Base-by-base conservation (phyloP, 2,888 invertebrate genomes). In the Ochlodes sylvanus region DNA sequence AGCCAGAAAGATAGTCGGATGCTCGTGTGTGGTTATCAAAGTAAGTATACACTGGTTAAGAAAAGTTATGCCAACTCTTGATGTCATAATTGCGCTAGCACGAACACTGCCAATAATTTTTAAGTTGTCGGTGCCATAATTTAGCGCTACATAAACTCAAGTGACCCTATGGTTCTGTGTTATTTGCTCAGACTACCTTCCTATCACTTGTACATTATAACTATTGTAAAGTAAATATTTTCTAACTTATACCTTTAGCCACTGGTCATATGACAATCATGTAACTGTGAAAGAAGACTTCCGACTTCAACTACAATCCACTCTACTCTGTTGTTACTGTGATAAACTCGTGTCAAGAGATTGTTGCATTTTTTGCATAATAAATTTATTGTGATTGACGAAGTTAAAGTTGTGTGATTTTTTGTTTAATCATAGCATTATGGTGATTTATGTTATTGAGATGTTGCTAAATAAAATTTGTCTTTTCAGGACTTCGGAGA, bases 1-100 rank as follows among this genome's bases (percentile, higher is more conserved):
- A 89, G 98, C 99, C 72, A 96, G 99, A 79, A 99, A 99, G 94
- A 98, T 99, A 74, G 99, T 99, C 77, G 98, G 99, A 66, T 99
- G 99, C 94, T 99, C 99, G 5, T 98, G 98, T 86, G 99, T 99
- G 72, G 99, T 99, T 72, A 98, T 99, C 89, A 98, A 97, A 95
- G 97, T 97, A 83, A 90, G 89, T 84, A 55, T 9, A 17, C 2
- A 44, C 15, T 44, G 15, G 41, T 44, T 38, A 7, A n/a, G n/a
- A n/a, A 15, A 15, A 19, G 27, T 27, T 27, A 27, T 27, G 27
- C 27, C 27, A 27, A 4, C 27, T 27, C 27, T 27, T 27, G 27
- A n/a, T n/a, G n/a, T n/a, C n/a, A n/a, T n/a, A 42, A 42, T 34
- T 78, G 87, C 89, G 90, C 89, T 85, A 80, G 89, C 89, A 89